Conservation (phyloP, 2,797 vertebrate species). For the Trachurus trachurus region DNA sequence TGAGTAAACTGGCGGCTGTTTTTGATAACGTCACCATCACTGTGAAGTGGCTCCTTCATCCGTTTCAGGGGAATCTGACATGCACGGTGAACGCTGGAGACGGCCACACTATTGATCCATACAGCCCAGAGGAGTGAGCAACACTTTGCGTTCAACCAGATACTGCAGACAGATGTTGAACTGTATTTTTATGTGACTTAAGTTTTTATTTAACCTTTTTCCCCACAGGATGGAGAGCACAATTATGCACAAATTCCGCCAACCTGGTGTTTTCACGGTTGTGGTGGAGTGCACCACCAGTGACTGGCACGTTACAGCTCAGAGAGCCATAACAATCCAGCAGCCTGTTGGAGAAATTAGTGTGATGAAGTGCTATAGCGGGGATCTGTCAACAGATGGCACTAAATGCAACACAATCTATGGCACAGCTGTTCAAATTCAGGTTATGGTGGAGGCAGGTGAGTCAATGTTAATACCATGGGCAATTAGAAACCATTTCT, state of each 20-base stretch:
- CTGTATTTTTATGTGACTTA: not conserved
- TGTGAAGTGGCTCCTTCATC: constrained; percentile 93
- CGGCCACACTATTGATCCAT: constrained; percentile 91
- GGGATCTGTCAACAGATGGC: constrained; percentile 78
- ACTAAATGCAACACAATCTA: constrained; percentile 83
- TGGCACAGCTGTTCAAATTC: constrained; percentile 85
- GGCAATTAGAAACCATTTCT: not conserved
- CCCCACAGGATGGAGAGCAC: constrained; percentile 84
- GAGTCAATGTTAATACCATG: constrained; percentile 28
- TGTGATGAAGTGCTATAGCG: constrained; percentile 85
- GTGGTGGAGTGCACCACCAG: constrained; percentile 92
- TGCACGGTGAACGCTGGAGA: constrained; percentile 92
- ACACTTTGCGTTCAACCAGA: not conserved
- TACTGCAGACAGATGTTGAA: not conserved
- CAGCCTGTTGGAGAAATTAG: constrained; percentile 84
- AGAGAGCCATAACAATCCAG: constrained; percentile 86
- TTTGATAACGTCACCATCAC: constrained; percentile 90
- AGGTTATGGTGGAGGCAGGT: constrained; percentile 89
- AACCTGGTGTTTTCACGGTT: constrained; percentile 89
- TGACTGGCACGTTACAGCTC: constrained; percentile 93
- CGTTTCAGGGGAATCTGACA: constrained; percentile 94
- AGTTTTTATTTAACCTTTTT: constrained; percentile 1
- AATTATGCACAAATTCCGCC: constrained; percentile 87
- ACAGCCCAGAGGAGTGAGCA: constrained; percentile 90
- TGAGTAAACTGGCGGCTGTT: constrained; percentile 83